Percentiles rank a stretch among this genome's conserved stretches.
Evolutionary conservation across 2,888 invertebrate genomes (phyloP).

Genomic region (Micoletzkya japonica): DNA sequence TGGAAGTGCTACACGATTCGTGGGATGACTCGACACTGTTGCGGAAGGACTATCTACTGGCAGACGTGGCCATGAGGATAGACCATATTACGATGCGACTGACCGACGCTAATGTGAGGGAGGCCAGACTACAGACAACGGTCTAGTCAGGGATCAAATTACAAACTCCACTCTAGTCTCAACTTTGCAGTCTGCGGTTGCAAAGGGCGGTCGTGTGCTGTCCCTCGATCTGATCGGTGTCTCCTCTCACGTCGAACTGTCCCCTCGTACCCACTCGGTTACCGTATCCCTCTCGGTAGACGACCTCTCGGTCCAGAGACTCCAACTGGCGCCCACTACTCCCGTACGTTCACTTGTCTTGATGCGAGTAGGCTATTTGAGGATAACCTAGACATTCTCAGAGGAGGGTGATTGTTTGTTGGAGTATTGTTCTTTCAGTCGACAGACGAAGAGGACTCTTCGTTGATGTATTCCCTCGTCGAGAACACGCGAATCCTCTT

Average conservation of each 20-base stretch:
- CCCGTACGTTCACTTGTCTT: conserved; percentile 9
- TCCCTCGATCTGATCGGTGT: conserved; percentile 55
- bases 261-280: conserved; percentile 57
- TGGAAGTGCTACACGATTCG: conserved; percentile 59
- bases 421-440: not conserved
- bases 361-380: not conserved
- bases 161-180: not conserved
- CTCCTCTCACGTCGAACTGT: conserved; percentile 48
- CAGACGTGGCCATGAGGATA: conserved; percentile 54
- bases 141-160: not conserved
- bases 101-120: conserved; percentile 47
- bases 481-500: conserved; percentile 22
- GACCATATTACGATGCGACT: conserved; percentile 57
- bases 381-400: not conserved
- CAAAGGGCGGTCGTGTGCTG: conserved; percentile 40
- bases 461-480: conserved; percentile 25
- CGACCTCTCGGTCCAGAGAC: conserved; percentile 57
- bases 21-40: conserved; percentile 63
- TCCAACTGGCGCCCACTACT: conserved; percentile 33
- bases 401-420: not conserved
- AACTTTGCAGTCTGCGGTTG: not conserved
- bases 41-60: conserved; percentile 57
- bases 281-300: conserved; percentile 51
- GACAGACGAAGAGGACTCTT: conserved; percentile 26
- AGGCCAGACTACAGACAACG: too few relatives aligned